Base-by-base conservation (phyloP, 2,113 vertebrate species). In the Nipponia nippon region DNA sequence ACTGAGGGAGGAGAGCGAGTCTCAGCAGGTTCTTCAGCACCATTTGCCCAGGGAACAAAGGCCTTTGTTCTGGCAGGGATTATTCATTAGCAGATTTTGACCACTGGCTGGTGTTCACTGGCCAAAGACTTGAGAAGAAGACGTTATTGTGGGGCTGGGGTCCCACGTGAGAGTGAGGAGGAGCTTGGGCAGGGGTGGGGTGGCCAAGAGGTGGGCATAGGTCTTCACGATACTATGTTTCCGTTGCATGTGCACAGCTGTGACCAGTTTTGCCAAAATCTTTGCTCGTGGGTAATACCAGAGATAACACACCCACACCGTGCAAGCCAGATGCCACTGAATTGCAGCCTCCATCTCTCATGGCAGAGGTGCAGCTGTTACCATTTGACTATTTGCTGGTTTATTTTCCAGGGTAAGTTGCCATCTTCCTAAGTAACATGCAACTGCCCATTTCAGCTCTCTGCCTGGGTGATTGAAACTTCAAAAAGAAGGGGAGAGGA, bases 151-250 rank as follows among this genome's bases (percentile, higher is more conserved):
- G 20, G 20, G 50, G 14, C 22, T 59, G 50, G 36, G 21, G 21
- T 49, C 8, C 21, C 4, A 2, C 0, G 1, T 32, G 27, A 50
- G 30, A 3, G 0, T 14, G 16, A 1, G 1, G 55, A 83, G 20
- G 46, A 80, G 5, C 14, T 61, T 77, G n/a, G 25, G 17, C 38
- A 63, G 8, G 16, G 5, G 3, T 67, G 29, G 15, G 11, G 13
- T 6, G 4, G 25, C 44, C 46, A 44, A 69, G 44, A 87, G 40
- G 7, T 56, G 26, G 30, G 11, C 38, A 44, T 3, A 46, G 59
- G 3, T 18, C 38, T 81, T 86, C 66, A 34, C 11, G 36, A n/a
- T 52, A 4, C 29, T 27, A 7, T 27, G 21, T 42, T 16, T 36
- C 1, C 0, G 6, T 34, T 67, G 47, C 58, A 18, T 0, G 3